Conservation (phyloP, 2,113 vertebrate species). For the Myiagra hebetior region DNA sequence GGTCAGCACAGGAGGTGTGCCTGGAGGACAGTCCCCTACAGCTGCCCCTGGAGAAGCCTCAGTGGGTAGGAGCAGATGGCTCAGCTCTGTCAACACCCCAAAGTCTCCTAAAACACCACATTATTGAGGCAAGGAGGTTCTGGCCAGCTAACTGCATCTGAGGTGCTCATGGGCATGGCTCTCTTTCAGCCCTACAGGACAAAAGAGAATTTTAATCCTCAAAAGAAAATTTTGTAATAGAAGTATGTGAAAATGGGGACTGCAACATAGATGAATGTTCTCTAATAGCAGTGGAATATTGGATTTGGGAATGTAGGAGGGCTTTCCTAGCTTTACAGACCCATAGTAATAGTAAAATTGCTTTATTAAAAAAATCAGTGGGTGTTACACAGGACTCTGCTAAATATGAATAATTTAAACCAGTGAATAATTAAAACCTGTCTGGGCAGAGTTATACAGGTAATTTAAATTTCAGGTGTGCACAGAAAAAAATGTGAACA, state of each 20-base stretch:
- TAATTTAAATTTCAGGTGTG: not conserved
- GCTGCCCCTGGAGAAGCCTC: not conserved
- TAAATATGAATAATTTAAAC: not conserved
- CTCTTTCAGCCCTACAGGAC: not conserved
- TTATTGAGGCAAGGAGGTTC: not conserved
- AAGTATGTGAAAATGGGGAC: not conserved
- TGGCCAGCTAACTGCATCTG: not conserved
- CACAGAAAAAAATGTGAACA: not conserved
- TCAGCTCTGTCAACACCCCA: not conserved
- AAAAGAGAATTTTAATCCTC: not conserved
- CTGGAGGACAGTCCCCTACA: not conserved
- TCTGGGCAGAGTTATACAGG: not conserved
- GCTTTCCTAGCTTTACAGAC: not conserved
- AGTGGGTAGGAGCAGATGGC: not conserved
- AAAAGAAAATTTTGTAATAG: not conserved
- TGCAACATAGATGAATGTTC: not conserved
- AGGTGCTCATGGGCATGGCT: not conserved
- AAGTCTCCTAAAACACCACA: not conserved
- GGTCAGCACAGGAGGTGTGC: not conserved
- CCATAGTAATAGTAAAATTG: not conserved
- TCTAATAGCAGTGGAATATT: not conserved
- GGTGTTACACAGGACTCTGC: not conserved
- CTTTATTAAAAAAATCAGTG: not conserved
- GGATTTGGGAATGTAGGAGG: not conserved
- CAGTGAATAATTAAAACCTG: not conserved